Evolutionary conservation across 1,140 invertebrate species (phyloP), one percentile per base, ranked within the genome.

Genomic region (Orchesella cincta): DNA sequence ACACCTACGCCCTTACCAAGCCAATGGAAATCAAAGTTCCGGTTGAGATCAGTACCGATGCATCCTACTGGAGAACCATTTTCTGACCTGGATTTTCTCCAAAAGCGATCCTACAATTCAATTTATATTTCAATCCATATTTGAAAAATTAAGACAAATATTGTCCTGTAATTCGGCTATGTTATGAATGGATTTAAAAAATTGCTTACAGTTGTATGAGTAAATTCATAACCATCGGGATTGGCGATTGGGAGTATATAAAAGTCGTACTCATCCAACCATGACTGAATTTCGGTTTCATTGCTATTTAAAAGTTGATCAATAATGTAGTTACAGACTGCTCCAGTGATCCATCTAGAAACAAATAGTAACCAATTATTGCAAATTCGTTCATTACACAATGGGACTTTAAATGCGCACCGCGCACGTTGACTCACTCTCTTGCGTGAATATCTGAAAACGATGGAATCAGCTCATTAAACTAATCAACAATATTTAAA

Each of bases 151-250:
- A 12, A 36, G 18, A 36, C 36, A n/a, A n/a, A n/a, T n/a, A n/a
- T n/a, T n/a, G n/a, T n/a, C n/a, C 51, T 71, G 54, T 0, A 67
- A 31, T 67, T 54, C n/a, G n/a, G n/a, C n/a, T n/a, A n/a, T n/a
- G n/a, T n/a, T n/a, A n/a, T n/a, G n/a, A n/a, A n/a, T n/a, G n/a
- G n/a, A n/a, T n/a, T n/a, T n/a, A n/a, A n/a, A n/a, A 1, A 86
- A 84, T 5, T 1, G 85, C 85, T 88, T 85, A 91, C 89, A 0
- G 85, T 85, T 0, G 86, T 87, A 80, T 91, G 90, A 0, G 91
- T 89, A 82, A 90, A 93, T 51, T 89, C 91, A 83, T 92, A 94
- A 70, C 93, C 93, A 86, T 95, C 93, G 16, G 93, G 92, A 85
- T 93, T 93, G 1, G 89, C 83, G 33, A 89, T 86, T 0, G 92